Percentiles rank a stretch among this genome's conserved stretches.
These are phyloP conservation scores for Epistrophe eligans DNA, from an alignment of 2,888 invertebrate species.

Conservation along the genomic window DNA sequence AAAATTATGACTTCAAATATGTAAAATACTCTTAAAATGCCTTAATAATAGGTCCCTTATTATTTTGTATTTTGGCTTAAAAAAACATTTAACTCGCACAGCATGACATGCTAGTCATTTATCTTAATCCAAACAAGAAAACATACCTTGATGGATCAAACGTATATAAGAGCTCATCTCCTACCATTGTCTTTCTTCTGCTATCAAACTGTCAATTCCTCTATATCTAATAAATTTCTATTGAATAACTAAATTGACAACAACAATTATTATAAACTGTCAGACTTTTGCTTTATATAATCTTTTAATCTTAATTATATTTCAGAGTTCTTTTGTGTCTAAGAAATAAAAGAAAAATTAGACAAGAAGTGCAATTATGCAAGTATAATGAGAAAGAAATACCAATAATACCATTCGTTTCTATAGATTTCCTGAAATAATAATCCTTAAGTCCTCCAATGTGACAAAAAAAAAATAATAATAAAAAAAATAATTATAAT, in stretches of 20 bases:
- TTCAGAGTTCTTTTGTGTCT: neutral
- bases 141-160: too few species aligned
- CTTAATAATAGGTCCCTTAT: too few species aligned
- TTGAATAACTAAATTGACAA: neutral
- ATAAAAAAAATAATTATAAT: constrained; percentile 37
- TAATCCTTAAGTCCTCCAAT: constrained; percentile 1
- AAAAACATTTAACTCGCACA: too few species aligned
- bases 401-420: neutral
- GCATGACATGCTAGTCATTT: too few species aligned
- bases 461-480: neutral
- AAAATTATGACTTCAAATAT: too few species aligned
- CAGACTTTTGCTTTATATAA: neutral
- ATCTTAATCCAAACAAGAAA: too few species aligned
- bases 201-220: neutral
- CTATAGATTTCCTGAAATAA: neutral
- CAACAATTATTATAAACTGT: neutral
- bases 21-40: too few species aligned
- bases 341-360: neutral
- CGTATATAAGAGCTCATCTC: neutral
- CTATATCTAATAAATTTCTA: neutral
- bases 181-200: neutral
- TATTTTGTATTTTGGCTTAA: too few species aligned
- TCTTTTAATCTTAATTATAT: neutral
- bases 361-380: constrained; percentile 8
- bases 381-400: constrained; percentile 9